Evolutionary conservation across 1,140 invertebrate genomes (phyloP), one percentile per base, ranked within the genome.

Genomic region (Prorops nasuta): DNA sequence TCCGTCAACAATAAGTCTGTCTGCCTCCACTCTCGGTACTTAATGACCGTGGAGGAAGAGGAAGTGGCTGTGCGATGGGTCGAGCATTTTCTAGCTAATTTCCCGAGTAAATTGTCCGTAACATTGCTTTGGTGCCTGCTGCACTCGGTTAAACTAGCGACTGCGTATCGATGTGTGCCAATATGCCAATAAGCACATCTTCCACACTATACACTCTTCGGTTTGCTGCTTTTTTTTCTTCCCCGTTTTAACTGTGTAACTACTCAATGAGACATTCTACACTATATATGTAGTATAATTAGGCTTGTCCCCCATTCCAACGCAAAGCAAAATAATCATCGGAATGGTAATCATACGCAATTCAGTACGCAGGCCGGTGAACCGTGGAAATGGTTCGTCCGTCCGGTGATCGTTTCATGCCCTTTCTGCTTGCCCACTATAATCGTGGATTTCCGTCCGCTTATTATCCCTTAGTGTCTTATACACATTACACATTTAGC

Each of bases 71-170:
- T 76, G 76, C 73, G 72, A 76, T 76, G 74, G 71, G 68, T 71
- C 69, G 69, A 65, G 52, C 70, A 63, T 77, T 76, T 76, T 74
- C 73, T 71, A 76, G 71, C 74, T 74, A 74, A 77, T 77, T 77
- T 77, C 61, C 64, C 60, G 74, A 74, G 72, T 76, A 76, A 77
- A 77, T 76, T 76, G 74, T 67, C 72, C 74, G 75, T 71, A 76
- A 77, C 75, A 76, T 77, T 76, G 64, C 67, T 66, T 73, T 65
- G 70, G 64, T 70, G 64, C 58, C n/a, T 28, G 24, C 4, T 28
- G 24, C 24, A 28, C 4, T 28, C 10, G 46, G 52, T 49, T 59
- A 56, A 64, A 62, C 46, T 44, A 44, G 44, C 47, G 54, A 56
- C 56, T 34, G 17, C 28, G 12, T 31, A 8, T 18, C 24, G 45